A percentile compares a stretch with the other conserved stretches of the same genome.
Conservation (phyloP, 1,140 invertebrate species). For the Drosophila takahashii region DNA sequence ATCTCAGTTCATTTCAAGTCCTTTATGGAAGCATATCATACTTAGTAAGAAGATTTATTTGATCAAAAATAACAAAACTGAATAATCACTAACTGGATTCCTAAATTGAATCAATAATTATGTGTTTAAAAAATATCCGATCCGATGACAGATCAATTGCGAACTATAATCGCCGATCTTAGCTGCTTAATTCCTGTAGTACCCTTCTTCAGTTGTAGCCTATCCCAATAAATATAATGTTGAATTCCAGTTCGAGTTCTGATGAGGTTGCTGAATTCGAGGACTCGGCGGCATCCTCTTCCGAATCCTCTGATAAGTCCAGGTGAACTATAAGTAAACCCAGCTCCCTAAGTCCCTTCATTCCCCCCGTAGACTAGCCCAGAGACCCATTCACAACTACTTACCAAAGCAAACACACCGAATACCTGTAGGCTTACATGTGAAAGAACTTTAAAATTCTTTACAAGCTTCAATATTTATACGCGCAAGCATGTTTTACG, state of each 20-base stretch:
- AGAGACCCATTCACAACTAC: slow-evolving; percentile 21
- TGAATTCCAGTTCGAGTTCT: slow-evolving; percentile 45
- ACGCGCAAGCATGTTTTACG: slow-evolving; percentile 11
- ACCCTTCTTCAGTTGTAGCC: not conserved
- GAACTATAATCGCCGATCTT: not conserved
- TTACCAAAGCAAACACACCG: slow-evolving; percentile 40
- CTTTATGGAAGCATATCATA: not conserved
- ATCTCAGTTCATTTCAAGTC: not conserved
- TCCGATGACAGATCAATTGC: not conserved
- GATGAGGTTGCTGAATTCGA: slow-evolving; percentile 5
- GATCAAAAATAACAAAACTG: not conserved
- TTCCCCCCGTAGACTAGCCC: slow-evolving; percentile 16
- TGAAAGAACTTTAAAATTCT: slow-evolving; percentile 12
- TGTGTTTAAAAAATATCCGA: not conserved
- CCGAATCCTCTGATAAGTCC: slow-evolving; percentile 26
- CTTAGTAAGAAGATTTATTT: not conserved
- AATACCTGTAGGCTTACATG: slow-evolving; percentile 8
- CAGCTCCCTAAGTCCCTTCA: not conserved
- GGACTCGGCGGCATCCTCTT: slow-evolving; percentile 6
- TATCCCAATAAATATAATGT: not conserved
- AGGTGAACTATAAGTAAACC: slow-evolving; percentile 50
- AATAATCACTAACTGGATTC: not conserved
- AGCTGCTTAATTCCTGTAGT: not conserved
- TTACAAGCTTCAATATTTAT: slow-evolving; percentile 53
- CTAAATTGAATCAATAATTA: not conserved